These are phyloP conservation scores for Junonia oenone DNA, from an alignment of 2,888 invertebrate species.

Conservation along the genomic window DNA sequence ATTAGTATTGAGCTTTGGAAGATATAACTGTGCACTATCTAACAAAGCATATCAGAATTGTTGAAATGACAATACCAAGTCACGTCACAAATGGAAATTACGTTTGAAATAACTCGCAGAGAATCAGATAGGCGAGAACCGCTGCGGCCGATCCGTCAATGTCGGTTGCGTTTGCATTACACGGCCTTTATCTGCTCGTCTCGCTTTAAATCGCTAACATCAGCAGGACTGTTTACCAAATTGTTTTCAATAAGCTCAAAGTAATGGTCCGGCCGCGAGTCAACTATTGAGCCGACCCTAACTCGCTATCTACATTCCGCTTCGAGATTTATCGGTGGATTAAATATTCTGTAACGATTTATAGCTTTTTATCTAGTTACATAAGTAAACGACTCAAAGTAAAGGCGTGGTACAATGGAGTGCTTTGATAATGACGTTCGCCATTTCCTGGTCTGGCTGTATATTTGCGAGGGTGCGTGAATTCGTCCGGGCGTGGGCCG, in stretches of 20 bases:
- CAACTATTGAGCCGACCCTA: constrained; percentile 47
- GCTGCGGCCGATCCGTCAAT: constrained; percentile 75
- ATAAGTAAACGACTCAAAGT: constrained; percentile 42
- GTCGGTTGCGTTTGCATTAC: constrained; percentile 76
- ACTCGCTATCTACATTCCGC: constrained; percentile 53
- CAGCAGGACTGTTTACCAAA: constrained; percentile 72
- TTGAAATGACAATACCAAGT: constrained; percentile 64
- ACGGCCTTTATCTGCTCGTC: constrained; percentile 70
- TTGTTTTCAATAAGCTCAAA: constrained; percentile 74
- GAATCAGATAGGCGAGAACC: constrained; percentile 75
- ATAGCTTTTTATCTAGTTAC: constrained; percentile 64
- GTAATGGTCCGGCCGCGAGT: constrained; percentile 58
- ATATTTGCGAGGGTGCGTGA: constrained; percentile 40
- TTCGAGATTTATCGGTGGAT: constrained; percentile 56
- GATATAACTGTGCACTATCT: constrained; percentile 11
- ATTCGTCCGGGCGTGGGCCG: constrained; percentile 35
- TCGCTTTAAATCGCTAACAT: constrained; percentile 72
- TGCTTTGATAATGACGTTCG: constrained; percentile 56
- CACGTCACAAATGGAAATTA: constrained; percentile 72
- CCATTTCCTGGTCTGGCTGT: constrained; percentile 45
- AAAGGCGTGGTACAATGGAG: constrained; percentile 50
- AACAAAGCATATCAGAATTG: constrained; percentile 21
- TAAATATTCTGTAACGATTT: constrained; percentile 64
- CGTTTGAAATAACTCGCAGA: constrained; percentile 73
- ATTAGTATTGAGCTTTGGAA: background rate